Evolutionary conservation across 2,113 vertebrate genomes (phyloP), one percentile per base, ranked within the genome.

Genomic region (Atrichornis clamosus): DNA sequence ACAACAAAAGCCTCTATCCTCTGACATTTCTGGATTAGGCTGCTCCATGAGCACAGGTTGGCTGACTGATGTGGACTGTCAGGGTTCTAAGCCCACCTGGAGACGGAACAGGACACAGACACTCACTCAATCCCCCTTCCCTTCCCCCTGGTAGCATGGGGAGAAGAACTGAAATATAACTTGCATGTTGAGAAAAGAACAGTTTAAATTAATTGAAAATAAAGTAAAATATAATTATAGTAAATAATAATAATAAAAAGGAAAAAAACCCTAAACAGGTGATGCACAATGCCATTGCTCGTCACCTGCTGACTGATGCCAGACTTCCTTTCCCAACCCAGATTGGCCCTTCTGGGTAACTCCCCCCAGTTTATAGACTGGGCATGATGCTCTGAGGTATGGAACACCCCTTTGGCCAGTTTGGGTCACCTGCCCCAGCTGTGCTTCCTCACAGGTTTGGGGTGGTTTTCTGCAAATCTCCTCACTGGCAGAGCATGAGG

Each of bases 81-180:
- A 35, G 26, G 37, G 28, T 5, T 84, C 64, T 33, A 10, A 74
- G 68, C 15, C 23, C 23, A 39, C 23, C 49, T 74, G 58, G 52
- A 42, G 37, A 17, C 21, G 21, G 27, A 59, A 26, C 11, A 32
- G 0, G 6, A 18, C 62, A 32, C 1, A 68, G 22, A 21, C 32
- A 11, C 62, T 68, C 6, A 1, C 32, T 37, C 21, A 35, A 7
- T 1, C 21, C 16, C 26, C 4, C 16, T 50, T 37, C 21, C 12
- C 32, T 27, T 67, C 21, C 11, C 11, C 22, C 4, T 0, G 0
- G 13, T 15, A 37, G 4, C 18, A 6, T 35, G 21, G 17, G 21
- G 11, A 68, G 21, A 13, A 59, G 32, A 59, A 59, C 30, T 0
- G 0, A 50, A 22, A 11, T 22, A 18, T 52, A 44, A 22, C 5